A percentile compares a stretch with the other conserved stretches of the same genome.
phyloP scores from a whole-genome alignment of 2,888 invertebrate species.

The Chorisops tibialis region DNA sequence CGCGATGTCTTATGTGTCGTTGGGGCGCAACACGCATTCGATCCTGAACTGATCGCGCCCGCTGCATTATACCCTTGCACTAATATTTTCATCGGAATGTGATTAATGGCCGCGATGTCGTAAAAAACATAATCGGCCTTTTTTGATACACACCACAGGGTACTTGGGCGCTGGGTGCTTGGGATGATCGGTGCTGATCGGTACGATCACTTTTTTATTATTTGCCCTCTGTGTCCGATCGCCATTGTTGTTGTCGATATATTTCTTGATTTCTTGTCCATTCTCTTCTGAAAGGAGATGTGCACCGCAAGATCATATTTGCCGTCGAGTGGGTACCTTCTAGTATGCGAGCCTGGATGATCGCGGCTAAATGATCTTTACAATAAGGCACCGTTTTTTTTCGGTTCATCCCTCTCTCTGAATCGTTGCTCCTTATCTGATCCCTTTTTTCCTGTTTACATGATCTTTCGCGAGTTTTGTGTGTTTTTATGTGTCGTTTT shows the following conservation, averaged over 20 bases:
- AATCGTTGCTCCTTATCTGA: constrained; percentile 36
- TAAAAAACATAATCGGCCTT: constrained; percentile 37
- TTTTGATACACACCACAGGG: constrained; percentile 37
- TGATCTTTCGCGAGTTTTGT: constrained; percentile 36
- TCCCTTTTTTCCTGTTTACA: constrained; percentile 38
- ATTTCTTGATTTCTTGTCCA: not conserved
- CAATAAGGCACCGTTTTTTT: not conserved
- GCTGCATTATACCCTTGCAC: constrained; percentile 25
- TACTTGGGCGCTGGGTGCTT: constrained; percentile 21
- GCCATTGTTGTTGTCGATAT: not conserved
- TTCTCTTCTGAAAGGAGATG: constrained; percentile 19
- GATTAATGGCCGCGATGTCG: constrained; percentile 40
- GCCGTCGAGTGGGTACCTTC: not conserved
- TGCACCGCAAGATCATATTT: constrained; percentile 20
- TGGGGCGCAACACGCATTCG: constrained; percentile 11
- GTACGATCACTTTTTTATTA: constrained; percentile 21
- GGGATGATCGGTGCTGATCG: constrained; percentile 21
- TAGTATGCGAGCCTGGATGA: not conserved
- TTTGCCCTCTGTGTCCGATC: not conserved
- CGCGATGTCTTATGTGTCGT: constrained; percentile 14
- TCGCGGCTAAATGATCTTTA: not conserved
- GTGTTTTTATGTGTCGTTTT: constrained; percentile 29
- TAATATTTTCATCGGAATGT: constrained; percentile 41
- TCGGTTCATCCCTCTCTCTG: not conserved
- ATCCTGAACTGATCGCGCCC: not conserved